phyloP scores from a whole-genome alignment of 2,113 vertebrate genomes.

The Rhegmatorhina hoffmannsi region DNA sequence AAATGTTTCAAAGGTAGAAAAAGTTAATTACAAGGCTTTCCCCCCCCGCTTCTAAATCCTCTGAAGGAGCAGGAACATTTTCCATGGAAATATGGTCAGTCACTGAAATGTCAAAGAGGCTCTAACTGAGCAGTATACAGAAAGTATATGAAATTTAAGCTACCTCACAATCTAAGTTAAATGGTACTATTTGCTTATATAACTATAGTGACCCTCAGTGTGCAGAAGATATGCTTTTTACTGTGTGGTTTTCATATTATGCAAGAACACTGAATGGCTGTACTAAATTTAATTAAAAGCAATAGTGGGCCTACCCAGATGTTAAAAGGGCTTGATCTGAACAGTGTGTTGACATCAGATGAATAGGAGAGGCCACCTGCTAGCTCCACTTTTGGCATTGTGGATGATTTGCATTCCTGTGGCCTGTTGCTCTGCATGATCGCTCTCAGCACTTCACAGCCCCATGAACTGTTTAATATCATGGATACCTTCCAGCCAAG shows the following conservation, averaged over 20 bases:
- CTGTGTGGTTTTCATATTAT: slow-evolving; percentile 73
- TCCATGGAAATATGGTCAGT: slow-evolving; percentile 69
- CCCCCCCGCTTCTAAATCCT: not conserved
- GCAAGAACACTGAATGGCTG: slow-evolving; percentile 78
- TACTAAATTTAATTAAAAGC: slow-evolving; percentile 91
- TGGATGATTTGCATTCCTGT: slow-evolving; percentile 94
- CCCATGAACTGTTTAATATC: slow-evolving; percentile 88
- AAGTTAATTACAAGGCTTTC: slow-evolving; percentile 54
- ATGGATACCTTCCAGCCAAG: slow-evolving; percentile 83
- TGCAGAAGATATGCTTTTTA: slow-evolving; percentile 78
- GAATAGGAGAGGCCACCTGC: slow-evolving; percentile 93
- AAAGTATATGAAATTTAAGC: slow-evolving; percentile 77
- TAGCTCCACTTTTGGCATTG: slow-evolving; percentile 86
- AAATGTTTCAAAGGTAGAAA: slow-evolving; percentile 71
- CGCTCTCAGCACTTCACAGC: slow-evolving; percentile 88
- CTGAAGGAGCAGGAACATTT: slow-evolving; percentile 55
- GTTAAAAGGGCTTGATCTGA: slow-evolving; percentile 83
- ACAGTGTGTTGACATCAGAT: slow-evolving; percentile 85
- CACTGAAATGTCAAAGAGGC: slow-evolving; percentile 50
- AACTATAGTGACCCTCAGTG: slow-evolving; percentile 77
- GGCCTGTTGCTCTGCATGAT: slow-evolving; percentile 90
- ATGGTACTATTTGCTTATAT: slow-evolving; percentile 82
- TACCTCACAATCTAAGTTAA: slow-evolving; percentile 72
- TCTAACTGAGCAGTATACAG: slow-evolving; percentile 68
- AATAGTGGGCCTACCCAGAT: slow-evolving; percentile 83